These are phyloP conservation scores for Tachina grossa DNA, from an alignment of 2,888 invertebrate genomes.

Conservation along the genomic window DNA sequence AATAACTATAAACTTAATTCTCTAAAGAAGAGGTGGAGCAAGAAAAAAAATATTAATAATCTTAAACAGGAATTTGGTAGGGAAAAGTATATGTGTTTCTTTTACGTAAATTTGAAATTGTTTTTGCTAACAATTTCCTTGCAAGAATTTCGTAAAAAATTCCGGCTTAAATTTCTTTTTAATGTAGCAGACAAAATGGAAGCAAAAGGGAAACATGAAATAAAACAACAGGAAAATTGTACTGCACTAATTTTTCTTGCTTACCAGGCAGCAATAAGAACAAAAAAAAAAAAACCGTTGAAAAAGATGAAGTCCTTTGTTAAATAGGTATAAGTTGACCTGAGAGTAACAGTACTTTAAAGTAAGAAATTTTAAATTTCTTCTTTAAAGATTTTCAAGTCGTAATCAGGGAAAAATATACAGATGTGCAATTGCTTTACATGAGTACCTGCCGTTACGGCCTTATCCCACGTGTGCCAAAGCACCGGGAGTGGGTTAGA, in stretches of 20 bases:
- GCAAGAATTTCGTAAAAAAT: constrained; percentile 56
- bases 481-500: no score
- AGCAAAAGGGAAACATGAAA: not conserved
- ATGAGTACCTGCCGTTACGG: no score
- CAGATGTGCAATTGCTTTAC: no score
- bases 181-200: constrained; percentile 53
- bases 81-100: constrained; percentile 16
- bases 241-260: constrained; percentile 71
- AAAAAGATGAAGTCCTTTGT: not conserved
- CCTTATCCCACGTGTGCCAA: no score
- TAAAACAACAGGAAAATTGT: constrained; percentile 53
- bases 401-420: no score
- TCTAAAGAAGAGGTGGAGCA: not conserved
- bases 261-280: constrained; percentile 46
- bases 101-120: constrained; percentile 17
- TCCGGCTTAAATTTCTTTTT: constrained; percentile 67
- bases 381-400: not conserved
- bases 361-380: not conserved
- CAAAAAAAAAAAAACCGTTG: not conserved
- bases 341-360: not conserved
- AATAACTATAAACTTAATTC: constrained; percentile 11
- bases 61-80: constrained; percentile 1
- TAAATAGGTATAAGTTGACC: not conserved
- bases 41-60: constrained; percentile 13
- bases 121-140: constrained; percentile 67